Percentiles rank a stretch among this genome's conserved stretches.
phyloP scores from a whole-genome alignment of 2,113 vertebrate genomes.

The Dunckerocampus dactyliophorus region DNA sequence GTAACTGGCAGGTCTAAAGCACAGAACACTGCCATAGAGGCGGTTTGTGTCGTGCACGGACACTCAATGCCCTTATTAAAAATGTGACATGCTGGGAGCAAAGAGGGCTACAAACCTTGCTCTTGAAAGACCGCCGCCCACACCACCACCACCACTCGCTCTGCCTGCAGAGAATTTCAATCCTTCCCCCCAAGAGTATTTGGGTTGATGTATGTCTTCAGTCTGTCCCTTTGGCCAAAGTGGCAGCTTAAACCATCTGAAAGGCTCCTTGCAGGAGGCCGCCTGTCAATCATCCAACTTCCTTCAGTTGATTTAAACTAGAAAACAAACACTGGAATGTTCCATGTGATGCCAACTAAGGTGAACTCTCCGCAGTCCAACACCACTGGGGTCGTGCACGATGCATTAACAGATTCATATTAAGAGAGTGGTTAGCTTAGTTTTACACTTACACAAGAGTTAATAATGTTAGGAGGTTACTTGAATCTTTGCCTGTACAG shows the following conservation, averaged over 20 bases:
- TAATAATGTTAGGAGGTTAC: no score
- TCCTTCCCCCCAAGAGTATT: slow-evolving; percentile 29
- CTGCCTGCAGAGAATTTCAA: slow-evolving; percentile 50
- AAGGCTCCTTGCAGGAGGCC: not conserved
- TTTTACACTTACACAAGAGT: no score
- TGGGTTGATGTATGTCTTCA: slow-evolving; percentile 3
- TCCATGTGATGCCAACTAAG: no score
- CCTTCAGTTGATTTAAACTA: not conserved
- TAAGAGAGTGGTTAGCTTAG: no score
- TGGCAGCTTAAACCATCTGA: no score
- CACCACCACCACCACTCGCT: slow-evolving; percentile 24
- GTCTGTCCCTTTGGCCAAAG: slow-evolving; percentile 27
- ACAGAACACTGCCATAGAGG: not conserved
- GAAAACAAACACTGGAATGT: slow-evolving; percentile 11
- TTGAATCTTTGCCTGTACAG: no score
- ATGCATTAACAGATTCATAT: no score
- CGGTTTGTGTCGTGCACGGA: slow-evolving; percentile 21
- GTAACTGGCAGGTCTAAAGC: no score
- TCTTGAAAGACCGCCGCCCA: slow-evolving; percentile 50
- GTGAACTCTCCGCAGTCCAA: no score
- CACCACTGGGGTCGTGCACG: no score
- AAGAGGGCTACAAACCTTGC: slow-evolving; percentile 36
- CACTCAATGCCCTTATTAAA: slow-evolving; percentile 64
- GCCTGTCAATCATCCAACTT: slow-evolving; percentile 47
- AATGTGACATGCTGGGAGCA: slow-evolving; percentile 58